phyloP scores from a whole-genome alignment of 2,888 invertebrate species.

The Rhagophthalmus giganteus region DNA sequence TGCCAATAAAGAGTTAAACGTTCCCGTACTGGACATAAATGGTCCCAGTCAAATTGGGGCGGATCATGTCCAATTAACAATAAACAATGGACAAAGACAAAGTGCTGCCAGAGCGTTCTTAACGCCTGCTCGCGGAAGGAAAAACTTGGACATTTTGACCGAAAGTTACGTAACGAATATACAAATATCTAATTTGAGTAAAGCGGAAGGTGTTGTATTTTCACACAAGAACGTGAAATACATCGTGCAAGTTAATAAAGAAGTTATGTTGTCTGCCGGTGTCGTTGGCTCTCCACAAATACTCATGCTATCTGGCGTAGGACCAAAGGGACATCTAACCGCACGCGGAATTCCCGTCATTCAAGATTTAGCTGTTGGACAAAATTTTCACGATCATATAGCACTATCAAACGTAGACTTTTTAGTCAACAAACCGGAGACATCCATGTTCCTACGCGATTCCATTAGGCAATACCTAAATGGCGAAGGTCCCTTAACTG shows the following conservation, averaged over 20 bases:
- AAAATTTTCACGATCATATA: too few relatives aligned
- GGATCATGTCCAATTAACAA: slow-evolving; percentile 67
- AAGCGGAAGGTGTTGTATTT: slow-evolving; percentile 66
- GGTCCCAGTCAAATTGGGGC: slow-evolving; percentile 66
- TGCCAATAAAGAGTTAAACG: neutral
- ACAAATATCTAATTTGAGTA: slow-evolving; percentile 62
- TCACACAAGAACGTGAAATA: slow-evolving; percentile 64
- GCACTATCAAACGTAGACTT: too few relatives aligned
- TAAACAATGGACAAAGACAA: slow-evolving; percentile 60
- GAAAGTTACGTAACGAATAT: slow-evolving; percentile 68
- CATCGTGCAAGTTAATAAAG: slow-evolving; percentile 63
- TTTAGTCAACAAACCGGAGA: too few relatives aligned
- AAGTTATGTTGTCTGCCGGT: slow-evolving; percentile 77
- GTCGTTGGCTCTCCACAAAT: slow-evolving; percentile 80
- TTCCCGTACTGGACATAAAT: slow-evolving; percentile 64
- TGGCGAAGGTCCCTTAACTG: too few relatives aligned
- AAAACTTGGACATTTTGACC: slow-evolving; percentile 71
- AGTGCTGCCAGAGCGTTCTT: slow-evolving; percentile 69
- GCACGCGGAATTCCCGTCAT: too few relatives aligned
- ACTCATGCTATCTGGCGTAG: slow-evolving; percentile 81
- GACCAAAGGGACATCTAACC: too few relatives aligned
- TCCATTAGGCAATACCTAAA: too few relatives aligned
- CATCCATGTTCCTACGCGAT: too few relatives aligned
- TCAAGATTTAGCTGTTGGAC: too few relatives aligned
- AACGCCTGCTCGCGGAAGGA: slow-evolving; percentile 63